Evolutionary conservation across 2,797 vertebrate species (phyloP).

Genomic region (Notamacropus eugenii): DNA sequence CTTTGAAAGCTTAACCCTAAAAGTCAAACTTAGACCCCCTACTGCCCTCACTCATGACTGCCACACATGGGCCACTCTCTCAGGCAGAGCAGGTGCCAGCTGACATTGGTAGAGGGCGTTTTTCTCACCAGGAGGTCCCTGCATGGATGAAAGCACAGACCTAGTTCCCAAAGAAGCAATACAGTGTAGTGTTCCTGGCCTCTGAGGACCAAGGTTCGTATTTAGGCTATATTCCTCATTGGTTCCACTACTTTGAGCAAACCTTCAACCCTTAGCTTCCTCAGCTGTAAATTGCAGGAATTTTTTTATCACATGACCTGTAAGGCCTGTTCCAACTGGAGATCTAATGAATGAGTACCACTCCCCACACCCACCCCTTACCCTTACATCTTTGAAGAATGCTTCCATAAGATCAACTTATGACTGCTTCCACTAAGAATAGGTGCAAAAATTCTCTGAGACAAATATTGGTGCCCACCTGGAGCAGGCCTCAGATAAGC

Average conservation of each 20-base stretch:
- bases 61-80: not conserved
- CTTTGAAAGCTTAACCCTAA: not conserved
- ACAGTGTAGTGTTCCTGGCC: not conserved
- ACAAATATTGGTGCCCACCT: slow-evolving; percentile 54
- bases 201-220: not conserved
- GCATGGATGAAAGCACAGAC: not conserved
- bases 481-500: slow-evolving; percentile 23
- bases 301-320: not conserved
- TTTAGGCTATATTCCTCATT: not conserved
- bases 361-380: not conserved
- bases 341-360: not conserved
- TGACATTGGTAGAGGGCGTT: not conserved
- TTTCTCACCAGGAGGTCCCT: not conserved
- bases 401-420: slow-evolving; percentile 57
- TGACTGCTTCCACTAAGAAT: slow-evolving; percentile 61
- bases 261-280: not conserved
- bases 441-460: slow-evolving; percentile 46
- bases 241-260: not conserved
- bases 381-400: not conserved
- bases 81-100: not conserved
- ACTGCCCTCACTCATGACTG: not conserved
- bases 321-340: not conserved
- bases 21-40: not conserved
- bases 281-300: not conserved
- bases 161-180: not conserved